Conservation (phyloP, 2,888 invertebrate genomes). For the Platerodrilus igneus region DNA sequence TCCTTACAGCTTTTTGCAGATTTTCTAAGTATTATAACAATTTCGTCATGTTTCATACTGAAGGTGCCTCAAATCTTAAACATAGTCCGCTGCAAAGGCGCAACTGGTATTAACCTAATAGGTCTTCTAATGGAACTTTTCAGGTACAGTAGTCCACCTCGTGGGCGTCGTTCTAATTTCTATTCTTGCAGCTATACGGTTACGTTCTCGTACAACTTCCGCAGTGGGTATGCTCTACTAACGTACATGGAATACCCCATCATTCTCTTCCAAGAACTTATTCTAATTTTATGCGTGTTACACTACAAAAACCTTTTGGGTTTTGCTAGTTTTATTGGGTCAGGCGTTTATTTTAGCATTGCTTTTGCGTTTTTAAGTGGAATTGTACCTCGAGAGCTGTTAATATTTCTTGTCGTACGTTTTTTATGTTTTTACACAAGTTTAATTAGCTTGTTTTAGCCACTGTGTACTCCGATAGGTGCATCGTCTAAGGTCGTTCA, state of each 20-base stretch:
- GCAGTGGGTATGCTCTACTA: constrained; percentile 66
- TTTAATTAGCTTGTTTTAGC: too few species aligned
- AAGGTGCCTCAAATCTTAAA: constrained; percentile 80
- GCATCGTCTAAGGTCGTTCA: constrained; percentile 80
- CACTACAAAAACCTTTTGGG: constrained; percentile 61
- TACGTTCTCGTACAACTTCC: constrained; percentile 75
- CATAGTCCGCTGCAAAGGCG: constrained; percentile 59
- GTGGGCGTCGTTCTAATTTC: constrained; percentile 27
- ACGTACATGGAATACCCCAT: constrained; percentile 84
- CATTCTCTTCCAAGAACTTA: constrained; percentile 68
- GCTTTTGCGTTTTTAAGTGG: constrained; percentile 49
- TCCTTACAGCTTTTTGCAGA: constrained; percentile 45
- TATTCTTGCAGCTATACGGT: constrained; percentile 67
- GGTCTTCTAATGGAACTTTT: constrained; percentile 64
- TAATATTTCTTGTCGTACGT: constrained; percentile 64
- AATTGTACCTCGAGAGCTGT: constrained; percentile 49
- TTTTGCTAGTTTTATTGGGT: constrained; percentile 40
- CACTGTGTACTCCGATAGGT: constrained; percentile 72
- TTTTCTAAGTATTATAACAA: constrained; percentile 67
- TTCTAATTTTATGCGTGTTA: constrained; percentile 67
- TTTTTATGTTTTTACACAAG: too few species aligned
- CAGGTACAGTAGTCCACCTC: too few species aligned
- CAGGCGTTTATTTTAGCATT: constrained; percentile 47
- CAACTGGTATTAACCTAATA: constrained; percentile 63
- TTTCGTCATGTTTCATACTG: constrained; percentile 68